phyloP scores from a whole-genome alignment of 1,140 invertebrate genomes.

The Odontomachus brunneus region DNA sequence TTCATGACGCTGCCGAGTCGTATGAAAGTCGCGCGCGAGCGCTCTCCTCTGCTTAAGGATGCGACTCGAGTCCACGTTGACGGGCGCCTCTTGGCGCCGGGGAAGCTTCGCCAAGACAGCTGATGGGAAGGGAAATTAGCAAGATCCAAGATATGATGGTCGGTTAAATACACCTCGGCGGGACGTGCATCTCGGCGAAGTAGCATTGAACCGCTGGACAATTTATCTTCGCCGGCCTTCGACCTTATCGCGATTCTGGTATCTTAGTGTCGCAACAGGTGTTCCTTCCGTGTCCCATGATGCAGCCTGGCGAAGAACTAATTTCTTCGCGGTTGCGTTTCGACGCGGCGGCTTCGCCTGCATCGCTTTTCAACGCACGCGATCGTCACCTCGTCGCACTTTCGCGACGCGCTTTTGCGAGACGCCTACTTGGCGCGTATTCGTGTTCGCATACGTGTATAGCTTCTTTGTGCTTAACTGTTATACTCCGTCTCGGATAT shows the following conservation, averaged over 20 bases:
- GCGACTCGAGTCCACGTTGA: too few relatives aligned
- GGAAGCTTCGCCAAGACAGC: too few relatives aligned
- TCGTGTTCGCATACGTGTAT: too few relatives aligned
- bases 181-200: background rate
- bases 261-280: slow-evolving; percentile 39
- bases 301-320: slow-evolving; percentile 35
- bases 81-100: too few relatives aligned
- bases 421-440: too few relatives aligned
- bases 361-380: background rate
- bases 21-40: slow-evolving; percentile 24
- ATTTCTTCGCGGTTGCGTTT: slow-evolving; percentile 33
- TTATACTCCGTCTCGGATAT: too few relatives aligned
- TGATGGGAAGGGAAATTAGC: slow-evolving; percentile 8
- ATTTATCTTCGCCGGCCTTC: slow-evolving; percentile 42
- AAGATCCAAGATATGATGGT: slow-evolving; percentile 27
- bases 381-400: background rate
- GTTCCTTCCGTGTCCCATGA: slow-evolving; percentile 16
- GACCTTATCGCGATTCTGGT: slow-evolving; percentile 27
- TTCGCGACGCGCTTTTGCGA: too few relatives aligned
- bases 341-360: background rate
- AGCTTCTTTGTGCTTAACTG: too few relatives aligned
- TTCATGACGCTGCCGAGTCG: slow-evolving; percentile 2
- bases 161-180: slow-evolving; percentile 3
- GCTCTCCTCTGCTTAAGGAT: background rate
- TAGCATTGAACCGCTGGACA: slow-evolving; percentile 22